These are phyloP conservation scores for Tetragonula carbonaria DNA, from an alignment of 2,888 invertebrate species.

Conservation along the genomic window DNA sequence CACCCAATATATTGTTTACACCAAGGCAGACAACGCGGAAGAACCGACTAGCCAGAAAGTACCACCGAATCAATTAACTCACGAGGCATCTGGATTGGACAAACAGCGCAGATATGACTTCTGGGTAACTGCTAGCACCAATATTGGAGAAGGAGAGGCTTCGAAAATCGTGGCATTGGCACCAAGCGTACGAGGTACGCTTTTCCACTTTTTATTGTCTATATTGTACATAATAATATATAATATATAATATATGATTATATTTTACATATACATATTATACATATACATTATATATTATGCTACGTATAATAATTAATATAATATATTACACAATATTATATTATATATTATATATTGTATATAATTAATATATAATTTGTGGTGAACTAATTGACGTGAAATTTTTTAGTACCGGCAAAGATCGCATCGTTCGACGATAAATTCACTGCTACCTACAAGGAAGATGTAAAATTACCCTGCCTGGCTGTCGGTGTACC, in stretches of 20 bases:
- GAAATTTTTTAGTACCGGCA: constrained; percentile 89
- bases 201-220: too few relatives aligned
- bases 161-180: constrained; percentile 94
- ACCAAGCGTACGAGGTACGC: constrained; percentile 91
- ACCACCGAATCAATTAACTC: constrained; percentile 93
- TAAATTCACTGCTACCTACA: constrained; percentile 95
- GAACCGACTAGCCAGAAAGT: constrained; percentile 91
- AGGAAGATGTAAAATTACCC: constrained; percentile 95
- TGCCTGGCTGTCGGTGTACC: constrained; percentile 97
- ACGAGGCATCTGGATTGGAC: constrained; percentile 93
- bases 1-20: constrained; percentile 96
- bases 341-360: too few relatives aligned
- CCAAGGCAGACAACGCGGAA: constrained; percentile 88
- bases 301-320: too few relatives aligned
- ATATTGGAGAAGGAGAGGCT: constrained; percentile 96
- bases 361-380: too few relatives aligned
- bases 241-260: too few relatives aligned
- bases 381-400: not conserved
- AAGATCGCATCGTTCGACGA: constrained; percentile 98
- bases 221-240: not conserved
- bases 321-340: too few relatives aligned
- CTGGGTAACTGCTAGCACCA: constrained; percentile 97
- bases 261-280: too few relatives aligned
- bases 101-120: constrained; percentile 94
- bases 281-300: too few relatives aligned